Conservation (phyloP, 2,888 invertebrate species). For the Drosophila testacea region DNA sequence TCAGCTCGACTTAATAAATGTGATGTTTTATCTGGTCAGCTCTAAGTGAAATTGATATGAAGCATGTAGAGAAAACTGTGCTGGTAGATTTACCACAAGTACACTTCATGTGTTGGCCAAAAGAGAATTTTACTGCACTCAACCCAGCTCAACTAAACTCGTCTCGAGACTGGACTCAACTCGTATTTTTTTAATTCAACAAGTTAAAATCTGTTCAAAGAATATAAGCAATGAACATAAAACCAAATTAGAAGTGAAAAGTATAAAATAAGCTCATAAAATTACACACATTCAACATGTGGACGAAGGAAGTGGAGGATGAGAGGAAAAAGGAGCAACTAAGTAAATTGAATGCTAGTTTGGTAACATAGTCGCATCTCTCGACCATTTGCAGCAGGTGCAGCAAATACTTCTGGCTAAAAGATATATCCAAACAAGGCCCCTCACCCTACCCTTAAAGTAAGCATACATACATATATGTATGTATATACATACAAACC, state of each 20-base stretch:
- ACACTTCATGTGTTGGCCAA: conserved; percentile 17
- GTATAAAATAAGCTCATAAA: conserved; percentile 78
- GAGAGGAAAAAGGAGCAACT: conserved; percentile 1
- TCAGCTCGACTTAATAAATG: conserved; percentile 67
- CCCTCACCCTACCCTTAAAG: conserved; percentile 15
- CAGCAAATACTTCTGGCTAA: conserved; percentile 50
- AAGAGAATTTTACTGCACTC: conserved; percentile 9
- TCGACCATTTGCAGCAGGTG: conserved; percentile 65
- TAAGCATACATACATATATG: conserved; percentile 5
- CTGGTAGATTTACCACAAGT: conserved; percentile 14
- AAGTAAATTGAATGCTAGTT: conserved; percentile 2
- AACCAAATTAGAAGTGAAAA: conserved; percentile 71
- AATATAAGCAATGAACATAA: conserved; percentile 56
- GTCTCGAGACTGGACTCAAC: conserved; percentile 3
- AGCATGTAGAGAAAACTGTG: conserved; percentile 11
- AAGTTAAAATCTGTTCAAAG: conserved; percentile 72
- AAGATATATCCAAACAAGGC: conserved; percentile 51
- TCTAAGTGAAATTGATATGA: conserved; percentile 57
- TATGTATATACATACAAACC: neutral
- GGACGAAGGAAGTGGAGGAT: neutral
- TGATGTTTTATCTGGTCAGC: conserved; percentile 49
- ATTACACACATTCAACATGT: conserved; percentile 45
- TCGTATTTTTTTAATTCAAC: conserved; percentile 57
- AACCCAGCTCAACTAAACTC: conserved; percentile 3
- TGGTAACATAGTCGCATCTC: conserved; percentile 61